These are phyloP conservation scores for Rhynchonycteris naso DNA, from an alignment of 2,797 vertebrate species.

Conservation along the genomic window DNA sequence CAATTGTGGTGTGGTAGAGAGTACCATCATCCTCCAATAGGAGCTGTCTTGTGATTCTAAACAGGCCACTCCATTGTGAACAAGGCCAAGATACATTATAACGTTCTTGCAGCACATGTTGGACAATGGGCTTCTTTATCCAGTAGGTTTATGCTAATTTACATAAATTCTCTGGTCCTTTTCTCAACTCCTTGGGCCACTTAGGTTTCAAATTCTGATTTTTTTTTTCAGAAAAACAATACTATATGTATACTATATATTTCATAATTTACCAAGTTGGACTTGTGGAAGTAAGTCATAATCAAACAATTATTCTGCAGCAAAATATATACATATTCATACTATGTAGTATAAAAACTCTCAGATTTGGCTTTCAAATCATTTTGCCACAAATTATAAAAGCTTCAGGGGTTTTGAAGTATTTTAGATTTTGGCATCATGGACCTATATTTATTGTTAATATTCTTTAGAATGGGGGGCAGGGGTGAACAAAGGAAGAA, in stretches of 20 bases:
- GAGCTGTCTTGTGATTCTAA: background rate
- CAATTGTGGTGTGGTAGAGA: background rate
- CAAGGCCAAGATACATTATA: background rate
- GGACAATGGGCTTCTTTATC: background rate
- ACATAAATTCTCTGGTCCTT: background rate
- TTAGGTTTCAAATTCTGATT: background rate
- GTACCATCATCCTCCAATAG: background rate
- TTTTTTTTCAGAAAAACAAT: background rate
- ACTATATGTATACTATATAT: background rate
- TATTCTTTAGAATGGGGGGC: background rate
- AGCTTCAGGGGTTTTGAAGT: background rate
- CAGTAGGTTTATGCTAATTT: background rate
- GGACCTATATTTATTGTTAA: background rate
- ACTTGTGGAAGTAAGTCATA: background rate
- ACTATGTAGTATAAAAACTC: background rate
- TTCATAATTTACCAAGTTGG: background rate
- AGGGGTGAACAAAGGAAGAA: background rate
- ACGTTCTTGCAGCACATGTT: background rate
- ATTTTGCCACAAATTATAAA: background rate
- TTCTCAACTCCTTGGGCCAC: background rate
- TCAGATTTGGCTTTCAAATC: background rate
- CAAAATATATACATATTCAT: background rate
- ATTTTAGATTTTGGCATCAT: background rate
- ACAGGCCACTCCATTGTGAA: background rate
- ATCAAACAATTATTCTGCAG: background rate